Percentiles rank a stretch among this genome's conserved stretches.
Evolutionary conservation across 2,888 invertebrate species (phyloP).

Genomic region (Mimas tiliae): DNA sequence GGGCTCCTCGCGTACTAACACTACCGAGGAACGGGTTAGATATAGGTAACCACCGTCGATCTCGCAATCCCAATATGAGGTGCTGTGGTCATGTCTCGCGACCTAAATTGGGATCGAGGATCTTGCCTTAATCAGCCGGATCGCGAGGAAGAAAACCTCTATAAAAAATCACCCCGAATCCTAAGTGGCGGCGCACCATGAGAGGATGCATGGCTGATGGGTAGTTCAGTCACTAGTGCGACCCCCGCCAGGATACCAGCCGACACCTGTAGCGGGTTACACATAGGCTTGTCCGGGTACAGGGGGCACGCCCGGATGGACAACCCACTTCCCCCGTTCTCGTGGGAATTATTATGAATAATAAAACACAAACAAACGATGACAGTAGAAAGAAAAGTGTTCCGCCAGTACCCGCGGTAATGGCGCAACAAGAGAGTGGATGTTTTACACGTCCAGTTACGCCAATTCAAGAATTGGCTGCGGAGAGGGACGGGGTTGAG

Average conservation of each 20-base stretch:
- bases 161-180: not conserved
- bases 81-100: slow-evolving; percentile 1
- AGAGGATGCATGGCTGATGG: slow-evolving; percentile 6
- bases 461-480: not conserved
- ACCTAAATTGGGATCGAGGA: not conserved
- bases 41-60: not conserved
- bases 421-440: not conserved
- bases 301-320: not conserved
- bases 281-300: not conserved
- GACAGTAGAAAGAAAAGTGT: not conserved
- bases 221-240: slow-evolving; percentile 1
- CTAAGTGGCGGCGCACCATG: not conserved
- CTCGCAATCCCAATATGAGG: not conserved
- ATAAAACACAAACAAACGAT: not conserved
- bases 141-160: no score
- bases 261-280: not conserved
- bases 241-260: no score
- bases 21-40: not conserved
- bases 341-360: not conserved
- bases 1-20: no score
- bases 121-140: not conserved
- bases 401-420: not conserved
- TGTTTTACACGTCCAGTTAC: not conserved
- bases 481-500: not conserved
- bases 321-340: not conserved